Percentiles rank a stretch among this genome's conserved stretches.
Conservation (phyloP, 2,797 vertebrate genomes). For the Bradypodion ventrale region DNA sequence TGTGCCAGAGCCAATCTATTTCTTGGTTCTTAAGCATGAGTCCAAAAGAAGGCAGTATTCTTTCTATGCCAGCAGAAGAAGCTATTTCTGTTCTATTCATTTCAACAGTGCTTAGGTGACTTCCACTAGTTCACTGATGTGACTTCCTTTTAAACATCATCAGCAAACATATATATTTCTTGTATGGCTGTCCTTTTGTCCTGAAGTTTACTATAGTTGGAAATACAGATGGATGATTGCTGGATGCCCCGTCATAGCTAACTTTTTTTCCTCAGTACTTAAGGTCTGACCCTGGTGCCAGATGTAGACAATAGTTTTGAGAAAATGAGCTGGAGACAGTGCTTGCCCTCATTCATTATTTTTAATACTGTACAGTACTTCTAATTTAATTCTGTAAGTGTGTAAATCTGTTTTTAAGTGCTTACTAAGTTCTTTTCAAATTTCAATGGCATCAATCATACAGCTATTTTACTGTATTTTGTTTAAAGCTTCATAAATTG, state of each 20-base stretch:
- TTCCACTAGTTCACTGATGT: background rate
- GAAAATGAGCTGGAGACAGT: too few relatives aligned
- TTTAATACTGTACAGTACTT: too few relatives aligned
- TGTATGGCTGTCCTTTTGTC: background rate
- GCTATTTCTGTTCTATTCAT: background rate
- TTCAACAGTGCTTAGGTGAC: background rate
- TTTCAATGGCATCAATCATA: conserved; percentile 14
- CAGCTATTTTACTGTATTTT: conserved; percentile 17
- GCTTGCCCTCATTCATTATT: background rate
- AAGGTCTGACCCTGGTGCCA: too few relatives aligned
- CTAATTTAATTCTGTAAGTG: conserved; percentile 4
- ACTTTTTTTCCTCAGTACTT: background rate
- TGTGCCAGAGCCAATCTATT: too few relatives aligned
- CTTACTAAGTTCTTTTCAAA: conserved; percentile 8
- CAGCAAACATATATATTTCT: too few relatives aligned
- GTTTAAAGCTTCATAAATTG: conserved; percentile 18
- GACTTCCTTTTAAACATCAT: too few relatives aligned
- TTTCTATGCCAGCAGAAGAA: background rate
- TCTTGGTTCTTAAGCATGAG: too few relatives aligned
- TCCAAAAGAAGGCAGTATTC: background rate
- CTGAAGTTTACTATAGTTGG: background rate
- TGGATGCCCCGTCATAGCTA: background rate
- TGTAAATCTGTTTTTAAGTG: conserved; percentile 15
- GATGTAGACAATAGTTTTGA: too few relatives aligned
- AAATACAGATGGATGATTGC: background rate